Percentiles rank a stretch among this genome's conserved stretches.
Evolutionary conservation across 2,113 vertebrate species (phyloP).

Genomic region (Phaethornis superciliosus): DNA sequence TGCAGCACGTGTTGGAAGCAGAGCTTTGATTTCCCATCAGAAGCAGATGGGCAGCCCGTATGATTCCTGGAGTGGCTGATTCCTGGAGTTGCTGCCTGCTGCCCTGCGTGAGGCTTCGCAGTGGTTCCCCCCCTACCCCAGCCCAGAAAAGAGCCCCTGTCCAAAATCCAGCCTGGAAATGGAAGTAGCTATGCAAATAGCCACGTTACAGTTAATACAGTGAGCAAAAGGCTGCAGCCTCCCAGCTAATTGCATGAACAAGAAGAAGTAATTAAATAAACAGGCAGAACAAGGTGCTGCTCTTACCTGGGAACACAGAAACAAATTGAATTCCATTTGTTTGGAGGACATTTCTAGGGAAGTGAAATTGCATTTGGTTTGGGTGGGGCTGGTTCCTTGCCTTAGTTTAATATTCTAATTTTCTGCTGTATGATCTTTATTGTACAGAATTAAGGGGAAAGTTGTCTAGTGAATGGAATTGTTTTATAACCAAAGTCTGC

Average conservation of each 20-base stretch:
- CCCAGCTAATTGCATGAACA: slow-evolving; percentile 33
- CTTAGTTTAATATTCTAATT: background rate
- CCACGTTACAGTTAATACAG: background rate
- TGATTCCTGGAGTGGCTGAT: background rate
- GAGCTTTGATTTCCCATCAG: background rate
- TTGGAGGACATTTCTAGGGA: background rate
- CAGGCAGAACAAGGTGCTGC: slow-evolving; percentile 40
- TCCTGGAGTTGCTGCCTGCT: background rate
- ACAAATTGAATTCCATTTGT: slow-evolving; percentile 37
- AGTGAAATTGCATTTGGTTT: slow-evolving; percentile 28
- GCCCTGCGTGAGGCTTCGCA: background rate
- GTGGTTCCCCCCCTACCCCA: background rate
- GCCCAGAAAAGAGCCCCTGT: background rate
- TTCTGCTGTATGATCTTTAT: background rate
- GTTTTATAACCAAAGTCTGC: background rate
- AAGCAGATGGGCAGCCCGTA: slow-evolving; percentile 23
- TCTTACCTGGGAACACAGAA: slow-evolving; percentile 31
- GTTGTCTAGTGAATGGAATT: background rate
- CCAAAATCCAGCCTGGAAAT: slow-evolving; percentile 7
- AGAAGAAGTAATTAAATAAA: slow-evolving; percentile 49
- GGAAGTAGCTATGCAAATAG: slow-evolving; percentile 45
- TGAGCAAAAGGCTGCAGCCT: slow-evolving; percentile 23
- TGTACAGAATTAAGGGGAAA: slow-evolving; percentile 7
- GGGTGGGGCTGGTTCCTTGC: background rate
- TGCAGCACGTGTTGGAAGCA: background rate